Conservation (phyloP, 2,888 invertebrate species). For the Volucella inflata region DNA sequence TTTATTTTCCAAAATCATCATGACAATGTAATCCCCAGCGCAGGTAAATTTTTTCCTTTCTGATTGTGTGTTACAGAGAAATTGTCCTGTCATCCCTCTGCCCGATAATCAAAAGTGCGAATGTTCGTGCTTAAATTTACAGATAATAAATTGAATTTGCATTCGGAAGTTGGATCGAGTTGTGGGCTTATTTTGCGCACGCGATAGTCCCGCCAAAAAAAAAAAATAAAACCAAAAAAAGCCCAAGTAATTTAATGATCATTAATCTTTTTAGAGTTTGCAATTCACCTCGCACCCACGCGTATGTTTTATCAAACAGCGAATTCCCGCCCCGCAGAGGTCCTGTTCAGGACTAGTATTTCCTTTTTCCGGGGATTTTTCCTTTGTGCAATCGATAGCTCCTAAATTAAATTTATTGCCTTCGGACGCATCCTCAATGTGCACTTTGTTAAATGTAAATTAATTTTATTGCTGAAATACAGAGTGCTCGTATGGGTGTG, state of each 20-base stretch:
- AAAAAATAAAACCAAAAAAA: slow-evolving; percentile 15
- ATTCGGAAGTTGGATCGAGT: slow-evolving; percentile 29
- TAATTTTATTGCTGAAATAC: slow-evolving; percentile 65
- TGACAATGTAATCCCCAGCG: too few species aligned
- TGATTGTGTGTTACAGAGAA: too few species aligned
- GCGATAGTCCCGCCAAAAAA: too few species aligned
- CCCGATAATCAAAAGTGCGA: slow-evolving; percentile 37
- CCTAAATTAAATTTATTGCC: slow-evolving; percentile 74
- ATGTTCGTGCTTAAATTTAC: slow-evolving; percentile 49
- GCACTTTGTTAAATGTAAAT: slow-evolving; percentile 73
- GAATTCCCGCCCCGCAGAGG: too few species aligned
- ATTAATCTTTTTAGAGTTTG: slow-evolving; percentile 68
- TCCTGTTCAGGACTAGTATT: too few species aligned
- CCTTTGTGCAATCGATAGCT: slow-evolving; percentile 51
- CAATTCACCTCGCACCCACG: slow-evolving; percentile 30
- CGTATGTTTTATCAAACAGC: too few species aligned
- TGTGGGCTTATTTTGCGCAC: slow-evolving; percentile 44
- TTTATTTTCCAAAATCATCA: too few species aligned
- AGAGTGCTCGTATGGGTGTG: slow-evolving; percentile 37
- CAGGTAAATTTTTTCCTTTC: too few species aligned
- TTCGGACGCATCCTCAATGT: slow-evolving; percentile 64
- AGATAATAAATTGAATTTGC: slow-evolving; percentile 67
- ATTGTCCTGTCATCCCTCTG: not conserved
- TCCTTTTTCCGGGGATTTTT: not conserved
- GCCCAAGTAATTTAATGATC: slow-evolving; percentile 71